Evolutionary conservation across 2,797 vertebrate genomes (phyloP).

Genomic region (Erethizon dorsatum): DNA sequence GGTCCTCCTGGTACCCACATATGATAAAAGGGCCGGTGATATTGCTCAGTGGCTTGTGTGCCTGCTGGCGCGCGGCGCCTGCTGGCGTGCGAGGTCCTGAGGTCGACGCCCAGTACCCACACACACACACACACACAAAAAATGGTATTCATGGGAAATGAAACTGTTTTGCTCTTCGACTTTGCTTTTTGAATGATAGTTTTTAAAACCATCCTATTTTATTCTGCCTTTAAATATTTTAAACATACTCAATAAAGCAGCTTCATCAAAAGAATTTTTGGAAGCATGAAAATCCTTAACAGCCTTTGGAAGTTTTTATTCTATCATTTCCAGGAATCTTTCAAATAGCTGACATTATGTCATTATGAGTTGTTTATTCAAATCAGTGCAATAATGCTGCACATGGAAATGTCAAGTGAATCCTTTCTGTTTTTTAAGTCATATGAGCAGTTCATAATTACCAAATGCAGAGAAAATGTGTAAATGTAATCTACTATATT

Average conservation of each 20-base stretch:
- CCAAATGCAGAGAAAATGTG: background rate
- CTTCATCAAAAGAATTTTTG: background rate
- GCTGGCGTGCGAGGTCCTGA: no score
- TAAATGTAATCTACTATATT: background rate
- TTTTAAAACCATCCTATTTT: background rate
- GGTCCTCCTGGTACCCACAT: no score
- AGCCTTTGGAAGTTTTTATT: background rate
- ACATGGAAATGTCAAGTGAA: background rate
- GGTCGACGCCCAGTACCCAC: no score
- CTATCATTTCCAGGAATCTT: background rate
- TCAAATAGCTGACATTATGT: background rate
- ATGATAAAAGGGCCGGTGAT: no score
- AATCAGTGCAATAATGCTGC: background rate
- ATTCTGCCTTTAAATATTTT: slow-evolving; percentile 27
- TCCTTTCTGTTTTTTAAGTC: background rate
- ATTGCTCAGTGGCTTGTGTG: no score
- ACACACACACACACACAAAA: no score
- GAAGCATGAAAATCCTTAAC: background rate
- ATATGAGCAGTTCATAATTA: background rate
- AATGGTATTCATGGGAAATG: background rate
- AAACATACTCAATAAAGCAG: background rate
- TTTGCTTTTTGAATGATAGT: background rate
- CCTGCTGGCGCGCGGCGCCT: no score
- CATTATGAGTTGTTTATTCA: background rate
- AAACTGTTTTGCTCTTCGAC: background rate